Conservation (phyloP, 2,113 vertebrate genomes). For the sheep (Ovis aries) region DNA sequence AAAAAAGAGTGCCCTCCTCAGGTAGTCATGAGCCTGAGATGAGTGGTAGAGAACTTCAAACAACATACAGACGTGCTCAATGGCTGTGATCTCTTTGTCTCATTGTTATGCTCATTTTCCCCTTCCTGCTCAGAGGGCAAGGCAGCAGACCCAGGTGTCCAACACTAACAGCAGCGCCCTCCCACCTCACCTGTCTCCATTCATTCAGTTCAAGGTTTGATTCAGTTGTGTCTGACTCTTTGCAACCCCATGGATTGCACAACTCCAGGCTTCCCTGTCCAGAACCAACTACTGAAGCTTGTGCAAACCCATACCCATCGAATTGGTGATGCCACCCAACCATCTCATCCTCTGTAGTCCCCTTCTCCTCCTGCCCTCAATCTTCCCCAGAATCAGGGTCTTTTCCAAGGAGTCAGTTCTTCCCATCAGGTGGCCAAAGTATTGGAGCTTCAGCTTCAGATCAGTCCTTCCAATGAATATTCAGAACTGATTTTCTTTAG, state of each 20-base stretch:
- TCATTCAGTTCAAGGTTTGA: not conserved
- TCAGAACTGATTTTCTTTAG: too few species aligned
- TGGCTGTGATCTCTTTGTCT: not conserved
- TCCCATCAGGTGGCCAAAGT: too few species aligned
- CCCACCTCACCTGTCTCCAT: not conserved
- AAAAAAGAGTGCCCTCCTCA: not conserved
- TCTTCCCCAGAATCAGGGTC: too few species aligned
- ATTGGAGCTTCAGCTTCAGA: too few species aligned
- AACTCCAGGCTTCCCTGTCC: not conserved
- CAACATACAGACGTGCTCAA: not conserved
- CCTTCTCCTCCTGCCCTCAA: too few species aligned
- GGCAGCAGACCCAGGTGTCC: not conserved
- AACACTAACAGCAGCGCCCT: not conserved
- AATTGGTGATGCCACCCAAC: too few species aligned
- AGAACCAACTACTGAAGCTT: too few species aligned
- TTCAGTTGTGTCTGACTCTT: not conserved
- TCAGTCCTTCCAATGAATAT: too few species aligned
- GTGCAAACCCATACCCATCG: too few species aligned
- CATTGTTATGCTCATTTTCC: not conserved
- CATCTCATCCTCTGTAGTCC: too few species aligned
- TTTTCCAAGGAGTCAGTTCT: too few species aligned
- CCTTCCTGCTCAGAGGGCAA: not conserved
- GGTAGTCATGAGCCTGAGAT: not conserved
- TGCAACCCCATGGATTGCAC: not conserved
- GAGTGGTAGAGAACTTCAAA: not conserved